Evolutionary conservation across 2,888 invertebrate genomes (phyloP), one percentile per base, ranked within the genome.

Genomic region (Parochlus steinenii): DNA sequence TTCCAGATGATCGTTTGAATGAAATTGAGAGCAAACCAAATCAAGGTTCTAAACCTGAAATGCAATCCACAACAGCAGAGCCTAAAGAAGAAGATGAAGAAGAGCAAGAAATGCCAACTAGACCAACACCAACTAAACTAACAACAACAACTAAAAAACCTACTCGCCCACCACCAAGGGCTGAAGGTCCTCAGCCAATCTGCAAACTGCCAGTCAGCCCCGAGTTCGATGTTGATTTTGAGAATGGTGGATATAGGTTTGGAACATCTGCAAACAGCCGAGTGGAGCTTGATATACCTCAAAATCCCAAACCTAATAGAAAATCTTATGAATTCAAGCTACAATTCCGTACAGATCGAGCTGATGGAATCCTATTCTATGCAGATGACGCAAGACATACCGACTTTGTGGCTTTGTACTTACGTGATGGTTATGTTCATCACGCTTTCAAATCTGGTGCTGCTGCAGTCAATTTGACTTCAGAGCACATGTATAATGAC

Each of bases 281-380:
- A 40, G 61, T 81, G 29, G 83, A 86, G 51, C 85, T 75, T 50
- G 58, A 28, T 10, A 4, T 24, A 12, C 4, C 61, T 15, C 63
- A 64, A 28, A 52, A 73, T 38, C 69, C 71, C 1, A 64, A 63
- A 2, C 67, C 73, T 36, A 67, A 74, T 47, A 66, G 68, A 31
- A 71, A 71, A 40, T 66, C 66, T 23, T 80, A 75, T 53, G 78
- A 81, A 41, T 71, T 90, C 43, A 71, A 76, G 10, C 62, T 93
- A 7, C 68, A 76, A 6, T 73, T 97, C 56, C 78, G 80, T 43
- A 66, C 67, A 38, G 68, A 67, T 39, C 61, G 63, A n/a, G 64
- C 69, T 7, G 74, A 82, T 37, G 90, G 92, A 2, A 62, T 90
- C 5, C 65, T 93, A 11, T 82, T 93, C 62, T 93, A 87, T 56